Conservation (phyloP, 2,797 vertebrate species). For the Malacoraja senta region DNA sequence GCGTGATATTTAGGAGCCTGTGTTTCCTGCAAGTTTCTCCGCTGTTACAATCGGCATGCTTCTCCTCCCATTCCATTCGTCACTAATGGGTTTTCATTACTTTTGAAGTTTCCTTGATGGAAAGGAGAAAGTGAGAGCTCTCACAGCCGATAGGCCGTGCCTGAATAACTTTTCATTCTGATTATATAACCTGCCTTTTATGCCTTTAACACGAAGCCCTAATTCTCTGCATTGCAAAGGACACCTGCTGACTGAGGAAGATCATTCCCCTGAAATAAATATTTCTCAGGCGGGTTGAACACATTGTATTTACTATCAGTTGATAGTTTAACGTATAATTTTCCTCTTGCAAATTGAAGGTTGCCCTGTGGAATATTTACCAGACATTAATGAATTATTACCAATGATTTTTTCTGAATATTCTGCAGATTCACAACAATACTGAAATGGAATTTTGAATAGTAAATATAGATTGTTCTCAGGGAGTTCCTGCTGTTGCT, state of each 20-base stretch:
- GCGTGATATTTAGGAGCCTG: not conserved
- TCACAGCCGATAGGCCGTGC: not conserved
- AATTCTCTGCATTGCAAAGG: not conserved
- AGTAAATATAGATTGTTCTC: not conserved
- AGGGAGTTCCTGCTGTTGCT: not conserved
- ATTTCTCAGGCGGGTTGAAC: not conserved
- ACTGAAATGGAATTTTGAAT: not conserved
- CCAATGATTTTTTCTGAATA: not conserved
- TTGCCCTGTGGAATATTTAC: not conserved
- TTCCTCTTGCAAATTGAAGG: not conserved
- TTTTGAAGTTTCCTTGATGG: not conserved
- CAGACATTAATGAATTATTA: conserved; percentile 4
- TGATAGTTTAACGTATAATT: not conserved
- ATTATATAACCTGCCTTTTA: not conserved
- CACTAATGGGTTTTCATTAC: not conserved
- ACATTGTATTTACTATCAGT: not conserved
- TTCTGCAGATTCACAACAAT: too few species aligned
- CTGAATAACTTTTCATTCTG: not conserved
- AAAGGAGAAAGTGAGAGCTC: not conserved
- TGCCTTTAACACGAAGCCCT: not conserved
- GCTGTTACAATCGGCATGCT: not conserved
- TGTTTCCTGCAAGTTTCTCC: not conserved
- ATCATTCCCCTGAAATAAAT: not conserved
- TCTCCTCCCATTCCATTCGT: not conserved
- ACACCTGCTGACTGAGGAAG: not conserved